phyloP scores from a whole-genome alignment of 2,113 vertebrate genomes.

The Calyptommatus sinebrachiatus region DNA sequence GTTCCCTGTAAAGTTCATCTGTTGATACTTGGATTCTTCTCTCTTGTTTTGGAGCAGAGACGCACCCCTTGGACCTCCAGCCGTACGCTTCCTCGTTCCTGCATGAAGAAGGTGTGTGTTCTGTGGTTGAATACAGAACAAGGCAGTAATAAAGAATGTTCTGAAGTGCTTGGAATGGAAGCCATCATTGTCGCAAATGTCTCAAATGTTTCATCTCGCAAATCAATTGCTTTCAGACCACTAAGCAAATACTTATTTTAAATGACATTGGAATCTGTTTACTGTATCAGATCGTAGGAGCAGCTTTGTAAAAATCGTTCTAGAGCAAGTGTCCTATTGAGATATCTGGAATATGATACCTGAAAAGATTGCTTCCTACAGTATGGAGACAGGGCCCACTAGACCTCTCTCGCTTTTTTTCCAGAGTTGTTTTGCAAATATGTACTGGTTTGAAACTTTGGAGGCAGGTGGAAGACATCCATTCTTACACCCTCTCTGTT shows the following conservation, averaged over 20 bases:
- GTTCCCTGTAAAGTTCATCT: background rate
- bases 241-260: background rate
- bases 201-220: background rate
- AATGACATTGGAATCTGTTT: background rate
- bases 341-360: too few species aligned
- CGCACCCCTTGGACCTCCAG: background rate
- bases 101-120: background rate
- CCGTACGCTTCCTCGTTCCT: background rate
- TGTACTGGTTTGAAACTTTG: too few species aligned
- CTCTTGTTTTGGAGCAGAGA: background rate
- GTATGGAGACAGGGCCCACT: too few species aligned
- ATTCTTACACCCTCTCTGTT: too few species aligned
- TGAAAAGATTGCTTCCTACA: too few species aligned
- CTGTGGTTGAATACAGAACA: background rate
- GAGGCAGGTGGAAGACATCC: too few species aligned
- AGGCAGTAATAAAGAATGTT: background rate
- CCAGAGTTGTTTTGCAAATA: too few species aligned
- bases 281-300: background rate
- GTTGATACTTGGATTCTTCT: background rate
- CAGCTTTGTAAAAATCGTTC: too few species aligned
- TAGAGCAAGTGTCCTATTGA: too few species aligned
- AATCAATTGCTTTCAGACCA: background rate
- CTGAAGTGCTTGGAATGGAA: too few species aligned
- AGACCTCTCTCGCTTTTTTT: too few species aligned
- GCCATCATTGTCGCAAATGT: background rate